phyloP scores from a whole-genome alignment of 2,797 vertebrate genomes.

The Apogon hyalosoma region DNA sequence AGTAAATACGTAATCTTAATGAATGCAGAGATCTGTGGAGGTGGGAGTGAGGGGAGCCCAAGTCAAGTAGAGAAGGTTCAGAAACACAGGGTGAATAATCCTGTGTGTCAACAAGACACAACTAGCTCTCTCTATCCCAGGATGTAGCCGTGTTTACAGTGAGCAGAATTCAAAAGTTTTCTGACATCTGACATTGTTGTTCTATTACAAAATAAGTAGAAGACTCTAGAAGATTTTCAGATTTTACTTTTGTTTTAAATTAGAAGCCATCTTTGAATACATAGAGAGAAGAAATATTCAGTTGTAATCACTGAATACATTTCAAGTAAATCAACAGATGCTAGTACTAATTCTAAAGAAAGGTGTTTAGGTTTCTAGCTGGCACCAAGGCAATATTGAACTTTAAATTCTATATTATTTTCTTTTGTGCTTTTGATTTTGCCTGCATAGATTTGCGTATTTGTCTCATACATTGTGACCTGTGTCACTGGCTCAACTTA shows the following conservation, averaged over 20 bases:
- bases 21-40: slow-evolving; percentile 80
- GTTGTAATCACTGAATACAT: slow-evolving; percentile 18
- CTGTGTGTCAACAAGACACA: slow-evolving; percentile 82
- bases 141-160: slow-evolving; percentile 77
- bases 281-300: slow-evolving; percentile 11
- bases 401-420: slow-evolving; percentile 5
- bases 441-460: slow-evolving; percentile 47
- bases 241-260: slow-evolving; percentile 17
- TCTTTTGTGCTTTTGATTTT: slow-evolving; percentile 39
- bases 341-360: slow-evolving; percentile 26
- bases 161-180: slow-evolving; percentile 64
- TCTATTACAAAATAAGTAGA: slow-evolving; percentile 55
- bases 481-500: slow-evolving; percentile 74
- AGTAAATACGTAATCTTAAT: slow-evolving; percentile 85
- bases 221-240: slow-evolving; percentile 27
- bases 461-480: slow-evolving; percentile 65
- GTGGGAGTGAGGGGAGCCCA: slow-evolving; percentile 71
- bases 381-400: slow-evolving; percentile 7
- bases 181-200: slow-evolving; percentile 65
- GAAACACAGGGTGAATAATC: slow-evolving; percentile 84
- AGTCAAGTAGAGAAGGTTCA: slow-evolving; percentile 84
- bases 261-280: slow-evolving; percentile 13
- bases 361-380: slow-evolving; percentile 7
- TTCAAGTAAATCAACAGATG: slow-evolving; percentile 43
- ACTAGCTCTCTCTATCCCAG: slow-evolving; percentile 67